Evolutionary conservation across 1,140 invertebrate species (phyloP).

Genomic region (Rhagoletis zephyria): DNA sequence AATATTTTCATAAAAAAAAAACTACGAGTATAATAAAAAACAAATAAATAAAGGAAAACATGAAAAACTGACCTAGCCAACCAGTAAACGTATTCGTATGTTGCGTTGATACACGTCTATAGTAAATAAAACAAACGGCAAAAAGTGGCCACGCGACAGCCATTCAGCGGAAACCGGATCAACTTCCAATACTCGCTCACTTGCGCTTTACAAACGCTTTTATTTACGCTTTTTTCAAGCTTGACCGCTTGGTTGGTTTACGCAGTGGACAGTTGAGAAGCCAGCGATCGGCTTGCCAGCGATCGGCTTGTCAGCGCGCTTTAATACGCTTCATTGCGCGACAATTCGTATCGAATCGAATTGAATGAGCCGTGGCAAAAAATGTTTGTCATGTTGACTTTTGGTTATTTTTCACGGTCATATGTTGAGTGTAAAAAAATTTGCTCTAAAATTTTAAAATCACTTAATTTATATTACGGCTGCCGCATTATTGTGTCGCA

Average conservation of each 20-base stretch:
- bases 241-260: neutral
- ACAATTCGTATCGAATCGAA: neutral
- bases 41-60: neutral
- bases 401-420: conserved; percentile 10
- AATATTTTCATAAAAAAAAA: too few relatives aligned
- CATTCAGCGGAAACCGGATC: conserved; percentile 14
- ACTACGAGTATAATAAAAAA: neutral
- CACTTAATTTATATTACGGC: neutral
- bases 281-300: too few relatives aligned
- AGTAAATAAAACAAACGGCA: neutral
- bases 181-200: neutral
- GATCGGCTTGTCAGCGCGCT: neutral
- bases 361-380: neutral
- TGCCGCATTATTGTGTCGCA: neutral
- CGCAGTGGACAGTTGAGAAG: neutral
- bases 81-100: neutral
- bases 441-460: conserved; percentile 41
- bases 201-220: neutral
- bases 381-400: neutral
- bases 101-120: too few relatives aligned
- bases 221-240: too few relatives aligned
- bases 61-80: conserved; percentile 31
- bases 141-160: conserved; percentile 11
- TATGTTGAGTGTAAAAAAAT: conserved; percentile 31
- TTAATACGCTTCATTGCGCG: neutral